Percentiles rank a stretch among this genome's conserved stretches.
phyloP scores from a whole-genome alignment of 2,113 vertebrate species.

The Rostratula benghalensis region DNA sequence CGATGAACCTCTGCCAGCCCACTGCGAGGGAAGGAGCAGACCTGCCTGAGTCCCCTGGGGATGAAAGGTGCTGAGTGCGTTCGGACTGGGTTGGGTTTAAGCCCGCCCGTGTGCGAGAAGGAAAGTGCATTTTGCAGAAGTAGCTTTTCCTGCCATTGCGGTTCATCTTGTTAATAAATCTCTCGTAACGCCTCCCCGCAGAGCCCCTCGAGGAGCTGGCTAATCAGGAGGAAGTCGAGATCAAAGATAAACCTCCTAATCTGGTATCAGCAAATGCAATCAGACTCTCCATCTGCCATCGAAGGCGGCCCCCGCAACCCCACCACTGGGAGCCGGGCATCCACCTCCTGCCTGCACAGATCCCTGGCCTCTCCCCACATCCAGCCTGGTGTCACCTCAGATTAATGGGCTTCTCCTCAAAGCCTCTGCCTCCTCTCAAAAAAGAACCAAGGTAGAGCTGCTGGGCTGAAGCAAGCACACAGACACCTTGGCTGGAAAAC shows the following conservation, averaged over 20 bases:
- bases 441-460: neutral
- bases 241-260: slow-evolving; percentile 36
- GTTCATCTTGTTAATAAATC: slow-evolving; percentile 50
- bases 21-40: neutral
- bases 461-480: neutral
- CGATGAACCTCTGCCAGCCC: neutral
- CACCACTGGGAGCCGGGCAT: neutral
- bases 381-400: neutral
- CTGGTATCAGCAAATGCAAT: neutral
- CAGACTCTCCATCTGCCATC: slow-evolving; percentile 12
- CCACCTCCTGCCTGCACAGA: neutral
- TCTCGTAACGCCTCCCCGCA: neutral
- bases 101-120: neutral
- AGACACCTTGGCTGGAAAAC: neutral
- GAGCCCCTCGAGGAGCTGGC: slow-evolving; percentile 16
- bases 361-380: neutral
- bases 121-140: neutral
- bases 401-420: neutral
- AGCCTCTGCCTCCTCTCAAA: neutral
- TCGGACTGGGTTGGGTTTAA: neutral
- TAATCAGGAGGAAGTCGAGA: slow-evolving; percentile 14
- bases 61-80: neutral
- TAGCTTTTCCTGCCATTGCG: neutral
- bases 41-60: fast-evolving
- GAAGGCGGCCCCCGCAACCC: neutral